phyloP scores from a whole-genome alignment of 2,888 invertebrate genomes.

The Ectemnius lituratus region DNA sequence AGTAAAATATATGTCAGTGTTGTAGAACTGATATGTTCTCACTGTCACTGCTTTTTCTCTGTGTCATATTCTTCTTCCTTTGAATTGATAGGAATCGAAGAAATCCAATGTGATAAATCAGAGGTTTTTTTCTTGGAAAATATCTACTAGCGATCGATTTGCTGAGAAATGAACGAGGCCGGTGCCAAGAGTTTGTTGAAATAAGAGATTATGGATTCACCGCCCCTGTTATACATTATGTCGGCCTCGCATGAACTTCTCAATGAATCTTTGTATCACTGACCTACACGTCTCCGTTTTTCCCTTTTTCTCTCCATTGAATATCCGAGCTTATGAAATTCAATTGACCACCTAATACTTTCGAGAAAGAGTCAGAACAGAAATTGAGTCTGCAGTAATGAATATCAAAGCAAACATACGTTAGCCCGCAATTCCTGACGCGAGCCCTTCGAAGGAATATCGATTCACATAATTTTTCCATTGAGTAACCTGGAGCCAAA shows the following conservation, averaged over 20 bases:
- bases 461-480: neutral
- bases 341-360: too few species aligned
- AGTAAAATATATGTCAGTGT: too few species aligned
- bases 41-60: neutral
- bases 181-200: constrained; percentile 6
- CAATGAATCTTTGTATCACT: constrained; percentile 3
- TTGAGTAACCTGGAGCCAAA: neutral
- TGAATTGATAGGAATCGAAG: neutral
- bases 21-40: too few species aligned
- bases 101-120: neutral
- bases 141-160: neutral
- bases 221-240: neutral
- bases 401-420: neutral
- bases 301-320: neutral
- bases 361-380: neutral
- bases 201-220: constrained; percentile 4
- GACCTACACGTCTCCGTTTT: neutral
- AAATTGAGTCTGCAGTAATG: neutral
- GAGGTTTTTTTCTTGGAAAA: neutral
- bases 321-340: neutral
- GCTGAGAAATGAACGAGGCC: neutral
- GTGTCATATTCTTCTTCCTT: neutral
- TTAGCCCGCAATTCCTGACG: neutral
- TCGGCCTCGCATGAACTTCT: neutral
- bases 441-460: neutral